Percentiles rank a stretch among this genome's conserved stretches.
Conservation (phyloP, 2,888 invertebrate species). For the Meiosimyza platycephala region DNA sequence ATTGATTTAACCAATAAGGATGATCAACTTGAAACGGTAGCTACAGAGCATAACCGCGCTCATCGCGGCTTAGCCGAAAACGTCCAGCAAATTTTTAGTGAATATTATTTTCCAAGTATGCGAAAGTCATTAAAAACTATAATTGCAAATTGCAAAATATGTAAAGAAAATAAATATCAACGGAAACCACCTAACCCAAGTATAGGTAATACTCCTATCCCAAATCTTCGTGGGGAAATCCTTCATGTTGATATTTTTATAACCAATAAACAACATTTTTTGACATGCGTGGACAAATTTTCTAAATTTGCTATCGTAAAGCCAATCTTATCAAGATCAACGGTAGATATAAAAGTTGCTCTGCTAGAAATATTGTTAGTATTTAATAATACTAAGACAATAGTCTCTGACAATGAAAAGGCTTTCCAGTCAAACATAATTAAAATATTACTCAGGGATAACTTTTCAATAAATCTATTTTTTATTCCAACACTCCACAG, state of each 20-base stretch:
- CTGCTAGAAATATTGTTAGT: constrained; percentile 30
- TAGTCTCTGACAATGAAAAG: constrained; percentile 29
- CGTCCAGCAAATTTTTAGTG: constrained; percentile 33
- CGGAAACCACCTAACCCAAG: constrained; percentile 34
- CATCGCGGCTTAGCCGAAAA: constrained; percentile 37
- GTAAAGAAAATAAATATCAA: not conserved
- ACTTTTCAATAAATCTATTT: constrained; percentile 32
- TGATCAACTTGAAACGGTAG: constrained; percentile 38
- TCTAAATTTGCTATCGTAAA: constrained; percentile 25
- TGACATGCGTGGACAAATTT: constrained; percentile 23
- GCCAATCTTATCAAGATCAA: constrained; percentile 29
- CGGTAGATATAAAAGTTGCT: constrained; percentile 32
- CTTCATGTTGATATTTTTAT: constrained; percentile 26
- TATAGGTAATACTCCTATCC: constrained; percentile 38
- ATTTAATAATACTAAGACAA: constrained; percentile 36
- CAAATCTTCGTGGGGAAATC: not conserved
- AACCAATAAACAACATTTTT: constrained; percentile 31
- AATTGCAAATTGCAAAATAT: constrained; percentile 37
- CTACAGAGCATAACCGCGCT: constrained; percentile 36
- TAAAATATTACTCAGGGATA: constrained; percentile 35
- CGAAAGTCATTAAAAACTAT: constrained; percentile 33
- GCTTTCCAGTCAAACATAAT: constrained; percentile 31
- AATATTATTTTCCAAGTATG: constrained; percentile 36
- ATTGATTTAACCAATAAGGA: constrained; percentile 40
- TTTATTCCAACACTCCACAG: constrained; percentile 41